A percentile compares a stretch with the other conserved stretches of the same genome.
Conservation (phyloP, 1,140 invertebrate species). For the Drosophila micromelanica region DNA sequence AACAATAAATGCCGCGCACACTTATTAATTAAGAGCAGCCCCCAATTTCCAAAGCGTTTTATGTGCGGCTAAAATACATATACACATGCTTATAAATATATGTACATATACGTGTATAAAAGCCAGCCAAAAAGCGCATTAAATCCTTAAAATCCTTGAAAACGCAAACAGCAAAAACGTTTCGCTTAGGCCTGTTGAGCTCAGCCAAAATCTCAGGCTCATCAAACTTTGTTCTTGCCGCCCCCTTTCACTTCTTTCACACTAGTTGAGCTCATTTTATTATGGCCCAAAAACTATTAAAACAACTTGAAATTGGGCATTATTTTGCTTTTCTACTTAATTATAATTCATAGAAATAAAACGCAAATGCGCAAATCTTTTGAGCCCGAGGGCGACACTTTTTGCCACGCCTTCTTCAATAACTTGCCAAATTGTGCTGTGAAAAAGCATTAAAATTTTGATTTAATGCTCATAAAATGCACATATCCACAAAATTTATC, state of each 20-base stretch:
- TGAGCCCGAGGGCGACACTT: not conserved
- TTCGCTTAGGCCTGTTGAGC: conserved; percentile 12
- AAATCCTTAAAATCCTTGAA: conserved; percentile 23
- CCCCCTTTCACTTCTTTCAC: not conserved
- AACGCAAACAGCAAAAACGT: conserved; percentile 1
- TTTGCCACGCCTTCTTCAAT: not conserved
- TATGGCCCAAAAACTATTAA: conserved; percentile 17
- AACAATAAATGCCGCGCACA: conserved; percentile 62
- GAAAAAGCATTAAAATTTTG: conserved; percentile 1
- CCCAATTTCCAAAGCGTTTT: conserved; percentile 58
- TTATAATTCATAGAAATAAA: conserved; percentile 19
- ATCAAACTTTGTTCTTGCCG: conserved; percentile 3
- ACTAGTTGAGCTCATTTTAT: conserved; percentile 12
- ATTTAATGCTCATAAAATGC: conserved; percentile 5
- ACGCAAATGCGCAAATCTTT: conserved; percentile 2
- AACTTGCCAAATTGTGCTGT: not conserved
- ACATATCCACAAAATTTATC: not conserved
- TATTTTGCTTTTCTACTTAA: conserved; percentile 20
- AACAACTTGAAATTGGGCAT: conserved; percentile 23
- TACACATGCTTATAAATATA: conserved; percentile 40
- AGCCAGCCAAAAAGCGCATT: conserved; percentile 33
- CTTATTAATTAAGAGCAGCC: conserved; percentile 77
- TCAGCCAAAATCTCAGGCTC: conserved; percentile 15
- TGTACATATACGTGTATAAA: not conserved
- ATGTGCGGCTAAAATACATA: conserved; percentile 60